A percentile compares a stretch with the other conserved stretches of the same genome.
Conservation (phyloP, 2,113 vertebrate species). For the Hypanus sabinus region DNA sequence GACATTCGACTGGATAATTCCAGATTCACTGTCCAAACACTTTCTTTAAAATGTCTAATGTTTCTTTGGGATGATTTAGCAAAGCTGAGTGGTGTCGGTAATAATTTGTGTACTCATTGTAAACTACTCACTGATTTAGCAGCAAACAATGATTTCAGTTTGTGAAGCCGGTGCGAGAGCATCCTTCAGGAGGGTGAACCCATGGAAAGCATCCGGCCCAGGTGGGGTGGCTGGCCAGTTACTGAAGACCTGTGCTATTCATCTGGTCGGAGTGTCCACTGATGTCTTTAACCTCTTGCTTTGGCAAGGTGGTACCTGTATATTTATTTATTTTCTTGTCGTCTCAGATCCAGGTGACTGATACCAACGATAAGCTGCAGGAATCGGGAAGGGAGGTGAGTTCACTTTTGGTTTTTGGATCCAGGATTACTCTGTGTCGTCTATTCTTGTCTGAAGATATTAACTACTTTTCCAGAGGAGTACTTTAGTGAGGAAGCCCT, state of each 20-base stretch:
- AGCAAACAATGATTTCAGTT: too few species aligned
- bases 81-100: not conserved
- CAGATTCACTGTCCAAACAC: not conserved
- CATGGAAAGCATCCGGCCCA: too few species aligned
- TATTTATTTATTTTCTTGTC: not conserved
- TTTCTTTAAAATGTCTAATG: not conserved
- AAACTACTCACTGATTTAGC: not conserved
- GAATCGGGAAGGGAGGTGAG: conserved; percentile 78
- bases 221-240: too few species aligned
- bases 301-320: too few species aligned
- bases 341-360: conserved; percentile 82
- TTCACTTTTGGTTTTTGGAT: not conserved
- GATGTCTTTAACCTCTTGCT: too few species aligned
- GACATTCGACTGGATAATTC: not conserved
- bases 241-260: too few species aligned
- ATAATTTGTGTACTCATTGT: too few species aligned
- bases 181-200: too few species aligned
- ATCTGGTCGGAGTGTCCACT: too few species aligned
- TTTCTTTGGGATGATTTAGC: not conserved
- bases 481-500: not conserved
- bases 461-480: not conserved
- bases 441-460: not conserved
- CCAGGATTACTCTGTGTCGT: not conserved
- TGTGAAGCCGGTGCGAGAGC: too few species aligned
- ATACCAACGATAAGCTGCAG: conserved; percentile 83